phyloP scores from a whole-genome alignment of 2,113 vertebrate genomes.

The Lepidothrix coronata region DNA sequence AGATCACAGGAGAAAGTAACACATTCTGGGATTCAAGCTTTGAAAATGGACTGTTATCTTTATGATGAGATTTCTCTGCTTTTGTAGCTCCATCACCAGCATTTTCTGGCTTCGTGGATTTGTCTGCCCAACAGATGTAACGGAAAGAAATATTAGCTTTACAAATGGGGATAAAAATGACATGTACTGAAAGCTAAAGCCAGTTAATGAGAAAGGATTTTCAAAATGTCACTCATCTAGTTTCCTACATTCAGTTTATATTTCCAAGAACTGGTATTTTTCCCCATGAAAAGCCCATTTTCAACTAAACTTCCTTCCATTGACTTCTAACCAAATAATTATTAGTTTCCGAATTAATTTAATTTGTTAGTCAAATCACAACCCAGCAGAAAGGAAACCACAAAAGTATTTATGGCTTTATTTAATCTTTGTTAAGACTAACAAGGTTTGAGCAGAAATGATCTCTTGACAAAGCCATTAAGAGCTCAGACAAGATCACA shows the following conservation, averaged over 20 bases:
- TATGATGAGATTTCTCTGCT: not conserved
- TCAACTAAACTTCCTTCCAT: slow-evolving; percentile 2
- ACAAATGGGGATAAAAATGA: slow-evolving; percentile 58
- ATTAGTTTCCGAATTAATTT: slow-evolving; percentile 53
- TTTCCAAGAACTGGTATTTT: slow-evolving; percentile 16
- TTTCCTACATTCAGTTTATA: not conserved
- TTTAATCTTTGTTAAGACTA: slow-evolving; percentile 53
- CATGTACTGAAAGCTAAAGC: slow-evolving; percentile 38
- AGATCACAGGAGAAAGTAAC: not conserved
- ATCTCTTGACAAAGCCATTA: slow-evolving; percentile 52
- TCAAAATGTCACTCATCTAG: slow-evolving; percentile 35
- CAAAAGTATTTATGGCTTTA: slow-evolving; percentile 46
- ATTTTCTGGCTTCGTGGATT: not conserved
- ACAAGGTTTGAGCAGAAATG: slow-evolving; percentile 30
- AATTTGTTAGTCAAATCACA: slow-evolving; percentile 54
- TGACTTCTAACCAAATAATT: slow-evolving; percentile 47
- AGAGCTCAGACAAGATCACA: slow-evolving; percentile 14
- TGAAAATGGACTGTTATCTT: not conserved
- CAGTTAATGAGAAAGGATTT: slow-evolving; percentile 54
- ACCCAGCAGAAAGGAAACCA: slow-evolving; percentile 14
- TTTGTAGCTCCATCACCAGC: not conserved
- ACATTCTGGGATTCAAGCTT: not conserved
- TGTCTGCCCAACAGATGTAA: slow-evolving; percentile 42
- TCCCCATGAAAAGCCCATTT: slow-evolving; percentile 9
- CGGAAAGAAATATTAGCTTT: slow-evolving; percentile 50